phyloP scores from a whole-genome alignment of 2,113 vertebrate species.

The Casuarius casuarius region DNA sequence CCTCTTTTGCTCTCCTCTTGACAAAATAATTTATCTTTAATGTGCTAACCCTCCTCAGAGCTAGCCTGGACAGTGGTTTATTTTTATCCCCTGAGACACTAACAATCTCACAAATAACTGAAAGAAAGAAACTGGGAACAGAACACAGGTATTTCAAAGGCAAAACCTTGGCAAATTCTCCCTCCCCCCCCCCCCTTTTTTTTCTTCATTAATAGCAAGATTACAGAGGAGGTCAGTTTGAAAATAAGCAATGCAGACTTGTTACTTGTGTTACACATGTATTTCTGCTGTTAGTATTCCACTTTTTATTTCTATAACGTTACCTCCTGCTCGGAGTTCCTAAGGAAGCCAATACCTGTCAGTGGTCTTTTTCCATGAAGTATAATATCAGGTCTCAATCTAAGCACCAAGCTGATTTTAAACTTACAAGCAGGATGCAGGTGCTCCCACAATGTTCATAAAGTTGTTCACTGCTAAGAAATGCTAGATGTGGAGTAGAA shows the following conservation, averaged over 20 bases:
- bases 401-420: background rate
- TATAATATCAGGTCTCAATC: background rate
- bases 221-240: background rate
- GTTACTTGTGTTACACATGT: background rate
- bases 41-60: constrained; percentile 48
- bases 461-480: background rate
- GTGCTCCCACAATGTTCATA: background rate
- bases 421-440: background rate
- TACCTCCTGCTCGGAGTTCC: background rate
- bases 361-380: background rate
- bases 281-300: background rate
- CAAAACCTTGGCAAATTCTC: background rate
- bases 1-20: constrained; percentile 53
- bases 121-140: background rate
- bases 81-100: constrained; percentile 27
- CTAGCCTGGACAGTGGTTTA: constrained; percentile 3
- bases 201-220: background rate
- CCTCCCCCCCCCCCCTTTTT: background rate
- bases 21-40: constrained; percentile 66
- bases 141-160: background rate
- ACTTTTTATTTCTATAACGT: background rate
- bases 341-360: background rate
- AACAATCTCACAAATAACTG: background rate
- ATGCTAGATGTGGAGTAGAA: background rate
- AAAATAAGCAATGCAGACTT: background rate